These are phyloP conservation scores for Malaclemys terrapin DNA, from an alignment of 2,113 vertebrate genomes.

Conservation along the genomic window DNA sequence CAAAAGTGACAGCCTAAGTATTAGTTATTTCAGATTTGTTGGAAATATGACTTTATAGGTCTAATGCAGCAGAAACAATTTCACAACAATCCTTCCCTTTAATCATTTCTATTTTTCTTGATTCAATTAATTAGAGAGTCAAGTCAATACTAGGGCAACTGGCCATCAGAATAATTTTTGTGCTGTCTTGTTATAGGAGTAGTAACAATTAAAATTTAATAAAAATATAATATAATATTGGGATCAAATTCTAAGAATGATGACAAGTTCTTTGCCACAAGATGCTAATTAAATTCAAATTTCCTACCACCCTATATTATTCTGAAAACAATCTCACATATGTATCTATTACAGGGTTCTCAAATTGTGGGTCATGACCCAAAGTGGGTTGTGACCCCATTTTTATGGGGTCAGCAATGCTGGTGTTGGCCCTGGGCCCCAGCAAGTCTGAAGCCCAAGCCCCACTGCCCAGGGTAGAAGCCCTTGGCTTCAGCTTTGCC, in stretches of 20 bases:
- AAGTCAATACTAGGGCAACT: not conserved
- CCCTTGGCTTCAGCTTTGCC: too few relatives aligned
- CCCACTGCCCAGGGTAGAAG: too few relatives aligned
- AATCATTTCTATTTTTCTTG: not conserved
- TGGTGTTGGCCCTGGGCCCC: too few relatives aligned
- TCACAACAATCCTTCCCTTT: not conserved
- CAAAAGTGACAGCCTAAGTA: not conserved
- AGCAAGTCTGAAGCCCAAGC: too few relatives aligned
- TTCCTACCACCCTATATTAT: not conserved
- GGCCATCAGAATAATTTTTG: not conserved
- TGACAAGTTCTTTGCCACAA: not conserved
- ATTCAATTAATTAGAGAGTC: not conserved
- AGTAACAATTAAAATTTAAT: not conserved
- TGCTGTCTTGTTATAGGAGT: not conserved
- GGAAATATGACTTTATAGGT: not conserved
- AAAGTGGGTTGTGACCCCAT: too few relatives aligned
- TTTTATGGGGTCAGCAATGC: too few relatives aligned
- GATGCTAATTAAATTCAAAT: not conserved
- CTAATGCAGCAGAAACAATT: not conserved
- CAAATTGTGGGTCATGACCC: too few relatives aligned
- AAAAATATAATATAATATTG: not conserved
- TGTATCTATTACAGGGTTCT: too few relatives aligned
- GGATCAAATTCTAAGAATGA: not conserved
- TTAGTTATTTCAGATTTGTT: not conserved
- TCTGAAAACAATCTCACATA: not conserved